phyloP scores from a whole-genome alignment of 2,888 invertebrate species.

The Papilio protenor region DNA sequence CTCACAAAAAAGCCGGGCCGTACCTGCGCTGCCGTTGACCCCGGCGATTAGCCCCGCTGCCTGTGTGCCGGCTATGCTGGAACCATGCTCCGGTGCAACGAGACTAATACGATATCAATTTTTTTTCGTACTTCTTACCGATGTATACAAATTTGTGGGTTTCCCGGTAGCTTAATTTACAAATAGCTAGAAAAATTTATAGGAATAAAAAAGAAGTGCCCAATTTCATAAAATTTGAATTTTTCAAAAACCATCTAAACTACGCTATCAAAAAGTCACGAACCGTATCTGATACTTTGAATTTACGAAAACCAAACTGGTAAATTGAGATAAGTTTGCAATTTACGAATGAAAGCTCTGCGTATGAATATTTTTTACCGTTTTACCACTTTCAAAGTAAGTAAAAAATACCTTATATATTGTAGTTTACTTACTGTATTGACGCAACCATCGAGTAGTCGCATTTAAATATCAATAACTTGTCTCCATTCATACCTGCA shows the following conservation, averaged over 20 bases:
- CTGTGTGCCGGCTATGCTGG: conserved; percentile 53
- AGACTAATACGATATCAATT: conserved; percentile 56
- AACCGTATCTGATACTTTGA: neutral
- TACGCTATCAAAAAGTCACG: neutral
- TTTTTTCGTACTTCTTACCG: conserved; percentile 49
- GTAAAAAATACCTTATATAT: too few relatives aligned
- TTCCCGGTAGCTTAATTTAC: conserved; percentile 43
- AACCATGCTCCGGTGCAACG: conserved; percentile 64
- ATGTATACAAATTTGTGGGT: conserved; percentile 54
- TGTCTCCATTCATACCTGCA: conserved; percentile 48
- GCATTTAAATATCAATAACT: conserved; percentile 28
- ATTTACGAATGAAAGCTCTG: neutral
- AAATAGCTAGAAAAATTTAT: conserved; percentile 8
- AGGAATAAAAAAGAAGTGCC: neutral
- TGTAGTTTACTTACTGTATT: neutral
- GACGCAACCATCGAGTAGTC: conserved; percentile 9
- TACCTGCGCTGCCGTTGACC: conserved; percentile 82
- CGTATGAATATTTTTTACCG: neutral
- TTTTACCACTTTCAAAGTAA: neutral
- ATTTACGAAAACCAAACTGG: neutral
- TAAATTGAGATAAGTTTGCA: neutral
- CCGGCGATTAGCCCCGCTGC: conserved; percentile 69
- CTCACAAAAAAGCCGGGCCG: conserved; percentile 70
- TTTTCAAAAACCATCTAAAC: neutral
- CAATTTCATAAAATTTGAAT: neutral